Evolutionary conservation across 2,888 invertebrate species (phyloP), one percentile per base, ranked within the genome.

Genomic region (Ametastegia equiseti): DNA sequence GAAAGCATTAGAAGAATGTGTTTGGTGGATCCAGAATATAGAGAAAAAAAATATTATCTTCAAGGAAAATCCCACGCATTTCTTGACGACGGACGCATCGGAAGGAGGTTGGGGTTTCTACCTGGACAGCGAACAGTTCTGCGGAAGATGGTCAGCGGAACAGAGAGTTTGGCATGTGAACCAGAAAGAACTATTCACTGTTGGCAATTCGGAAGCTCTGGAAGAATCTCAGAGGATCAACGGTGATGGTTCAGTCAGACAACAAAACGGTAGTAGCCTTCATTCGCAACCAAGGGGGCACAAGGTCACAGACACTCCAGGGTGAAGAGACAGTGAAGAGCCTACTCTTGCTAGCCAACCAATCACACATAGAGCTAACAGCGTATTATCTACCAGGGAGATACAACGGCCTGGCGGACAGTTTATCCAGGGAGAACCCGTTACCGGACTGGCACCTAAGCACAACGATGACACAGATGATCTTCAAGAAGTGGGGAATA

Each of bases 41-140:
- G n/a, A 81, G 1, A 19, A 67, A 1, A 33, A 5, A 13, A 67
- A 39, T 4, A 33, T n/a, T 2, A 39, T 67, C n/a, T 67, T 67
- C 67, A 15, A 19, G 7, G 23, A 67, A 0, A 15, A 39, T 39
- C 77, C 81, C 42, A 65, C 45, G 2, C 57, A 77, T 3, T 82
- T 80, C 13, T 9, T 80, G 23, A 77, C 82, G 42, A 80, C 80
- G 47, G 82, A 82, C 27, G 81, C 82, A 13, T 82, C 79, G 13
- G 69, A 65, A 30, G 13, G 19, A 27, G 81, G 73, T 13, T 82
- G 82, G 81, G 79, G 81, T 1, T 78, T 81, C 23, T 65, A 82
- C 47, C 45, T 81, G 42, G 42, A 78, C 60, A 30, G 33, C n/a
- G n/a, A n/a, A n/a, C n/a, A n/a, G n/a, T n/a, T n/a, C n/a, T n/a